Evolutionary conservation across 2,113 vertebrate species (phyloP).

Genomic region (Eulemur macaco): DNA sequence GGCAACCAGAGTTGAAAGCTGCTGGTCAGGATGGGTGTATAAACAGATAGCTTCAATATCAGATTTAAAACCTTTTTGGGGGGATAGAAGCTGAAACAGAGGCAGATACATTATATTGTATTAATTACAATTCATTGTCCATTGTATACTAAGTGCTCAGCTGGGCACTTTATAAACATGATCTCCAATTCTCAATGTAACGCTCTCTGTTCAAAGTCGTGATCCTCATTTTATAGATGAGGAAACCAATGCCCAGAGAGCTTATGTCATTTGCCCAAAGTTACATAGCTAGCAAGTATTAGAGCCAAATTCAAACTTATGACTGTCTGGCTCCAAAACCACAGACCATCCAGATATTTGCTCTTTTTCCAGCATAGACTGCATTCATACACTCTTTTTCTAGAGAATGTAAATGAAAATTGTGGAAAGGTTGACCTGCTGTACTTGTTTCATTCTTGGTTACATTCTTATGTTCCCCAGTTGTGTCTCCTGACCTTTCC

Average conservation of each 20-base stretch:
- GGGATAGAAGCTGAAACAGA: background rate
- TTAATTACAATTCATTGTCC: background rate
- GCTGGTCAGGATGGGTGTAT: background rate
- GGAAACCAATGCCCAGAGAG: background rate
- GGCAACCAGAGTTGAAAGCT: background rate
- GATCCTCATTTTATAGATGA: conserved; percentile 20
- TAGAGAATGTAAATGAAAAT: background rate
- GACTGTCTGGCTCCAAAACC: background rate
- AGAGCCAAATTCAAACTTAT: conserved; percentile 37
- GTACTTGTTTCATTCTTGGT: background rate
- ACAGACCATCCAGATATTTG: background rate
- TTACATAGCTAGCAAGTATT: background rate
- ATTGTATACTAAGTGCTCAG: background rate
- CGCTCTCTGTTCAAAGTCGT: background rate
- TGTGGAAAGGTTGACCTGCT: background rate
- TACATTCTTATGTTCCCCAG: background rate
- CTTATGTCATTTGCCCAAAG: conserved; percentile 1
- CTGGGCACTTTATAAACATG: background rate
- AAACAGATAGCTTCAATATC: background rate
- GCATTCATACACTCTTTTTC: background rate
- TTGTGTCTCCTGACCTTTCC: background rate
- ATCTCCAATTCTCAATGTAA: background rate
- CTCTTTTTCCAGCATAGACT: conserved; percentile 2
- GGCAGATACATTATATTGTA: background rate
- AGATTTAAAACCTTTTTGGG: background rate